Conservation (phyloP, 2,797 vertebrate species). For the Adelosebastes latens region DNA sequence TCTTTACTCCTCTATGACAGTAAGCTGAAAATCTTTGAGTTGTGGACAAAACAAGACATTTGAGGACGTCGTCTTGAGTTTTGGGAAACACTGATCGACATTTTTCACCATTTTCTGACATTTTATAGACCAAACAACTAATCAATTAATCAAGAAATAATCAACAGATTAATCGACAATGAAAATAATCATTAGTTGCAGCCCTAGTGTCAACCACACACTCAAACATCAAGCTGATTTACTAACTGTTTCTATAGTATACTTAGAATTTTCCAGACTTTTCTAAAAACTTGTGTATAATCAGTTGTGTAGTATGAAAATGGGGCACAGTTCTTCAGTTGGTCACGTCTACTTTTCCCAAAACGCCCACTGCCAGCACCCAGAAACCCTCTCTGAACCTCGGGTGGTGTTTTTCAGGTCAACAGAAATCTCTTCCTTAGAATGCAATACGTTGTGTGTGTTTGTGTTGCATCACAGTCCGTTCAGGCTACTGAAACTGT, state of each 20-base stretch:
- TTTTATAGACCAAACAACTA: too few relatives aligned
- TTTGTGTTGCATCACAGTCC: slow-evolving; percentile 16
- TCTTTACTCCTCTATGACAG: too few relatives aligned
- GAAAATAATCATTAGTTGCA: too few relatives aligned
- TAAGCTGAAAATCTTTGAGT: too few relatives aligned
- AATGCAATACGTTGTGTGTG: slow-evolving; percentile 24
- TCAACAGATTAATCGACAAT: too few relatives aligned
- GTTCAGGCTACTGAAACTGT: slow-evolving; percentile 3
- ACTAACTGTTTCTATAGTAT: background rate
- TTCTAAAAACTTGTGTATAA: background rate
- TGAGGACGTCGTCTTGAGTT: too few relatives aligned
- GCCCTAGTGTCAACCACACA: background rate
- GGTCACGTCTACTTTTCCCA: background rate
- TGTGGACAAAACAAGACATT: too few relatives aligned
- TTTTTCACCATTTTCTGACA: too few relatives aligned
- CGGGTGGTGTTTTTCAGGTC: background rate
- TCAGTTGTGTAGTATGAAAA: background rate
- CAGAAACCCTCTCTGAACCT: slow-evolving; percentile 22
- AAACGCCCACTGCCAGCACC: background rate
- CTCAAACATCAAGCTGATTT: background rate
- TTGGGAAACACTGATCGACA: too few relatives aligned
- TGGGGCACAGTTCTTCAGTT: background rate
- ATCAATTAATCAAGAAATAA: too few relatives aligned
- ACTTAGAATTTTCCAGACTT: background rate
- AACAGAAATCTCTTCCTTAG: slow-evolving; percentile 22